Evolutionary conservation across 2,888 invertebrate species (phyloP), one percentile per base, ranked within the genome.

Genomic region (Agrenia bidenticulata): DNA sequence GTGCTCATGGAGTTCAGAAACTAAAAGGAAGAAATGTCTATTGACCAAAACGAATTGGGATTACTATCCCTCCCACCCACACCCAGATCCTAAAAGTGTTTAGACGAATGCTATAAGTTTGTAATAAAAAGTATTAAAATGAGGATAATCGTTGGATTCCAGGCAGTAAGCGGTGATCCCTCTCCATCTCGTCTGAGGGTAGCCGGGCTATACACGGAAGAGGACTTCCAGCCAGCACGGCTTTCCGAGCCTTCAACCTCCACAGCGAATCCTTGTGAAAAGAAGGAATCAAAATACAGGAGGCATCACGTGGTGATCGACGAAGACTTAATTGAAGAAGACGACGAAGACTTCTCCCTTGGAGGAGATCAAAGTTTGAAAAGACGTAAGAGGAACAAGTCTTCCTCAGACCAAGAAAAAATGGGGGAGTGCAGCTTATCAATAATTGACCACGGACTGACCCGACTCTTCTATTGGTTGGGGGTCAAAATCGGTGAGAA

Each of bases 401-500:
- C n/a, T 61, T 61, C 63, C 59, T 64, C 32, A n/a, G n/a, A n/a
- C n/a, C n/a, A n/a, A n/a, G n/a, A n/a, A n/a, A n/a, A 64, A 39
- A 72, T 72, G 72, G 69, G 69, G 59, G 69, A 72, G 65, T 72
- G 72, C 57, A 65, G 66, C 60, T 66, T 77, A 63, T 71, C 75
- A 21, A 67, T 74, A 39, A 74, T 93, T 75, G 93, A 92, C 81
- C 87, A 88, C 77, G 82, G 88, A 78, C 84, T 93, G 61, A 91
- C 91, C 80, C 85, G 85, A 78, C 86, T 88, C 67, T 93, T 93
- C 80, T 89, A 89, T 84, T 88, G 88, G 78, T 81, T 94, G 70
- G 94, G 94, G 21, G 79, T 88, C 61, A 79, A 86, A 61, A 92
- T 94, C 62, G 93, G 92, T 64, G 84, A 83, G 74, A 86, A 89